Evolutionary conservation across 2,888 invertebrate species (phyloP).

Genomic region (Arenicola marina): DNA sequence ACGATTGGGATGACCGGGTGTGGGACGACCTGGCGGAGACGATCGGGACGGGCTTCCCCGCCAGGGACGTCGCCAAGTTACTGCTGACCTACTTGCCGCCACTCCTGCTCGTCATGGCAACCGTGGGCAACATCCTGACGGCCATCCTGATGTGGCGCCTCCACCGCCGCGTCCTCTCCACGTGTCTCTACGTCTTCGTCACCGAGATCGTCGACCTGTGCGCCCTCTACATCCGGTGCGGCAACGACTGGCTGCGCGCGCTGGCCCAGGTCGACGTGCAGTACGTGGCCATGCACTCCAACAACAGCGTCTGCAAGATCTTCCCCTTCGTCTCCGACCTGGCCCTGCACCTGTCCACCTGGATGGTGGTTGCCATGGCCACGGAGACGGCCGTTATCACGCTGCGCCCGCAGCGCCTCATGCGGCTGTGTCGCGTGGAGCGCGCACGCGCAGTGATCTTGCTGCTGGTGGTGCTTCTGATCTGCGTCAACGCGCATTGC

Average conservation of each 20-base stretch:
- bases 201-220: slow-evolving; percentile 45
- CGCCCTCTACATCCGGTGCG: slow-evolving; percentile 50
- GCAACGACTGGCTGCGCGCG: slow-evolving; percentile 47
- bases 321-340: slow-evolving; percentile 51
- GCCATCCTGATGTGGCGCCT: slow-evolving; percentile 40
- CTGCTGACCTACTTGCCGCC: slow-evolving; percentile 40
- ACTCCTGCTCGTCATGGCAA: slow-evolving; percentile 44
- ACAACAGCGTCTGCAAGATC: slow-evolving; percentile 54
- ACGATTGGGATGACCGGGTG: too few species aligned
- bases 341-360: slow-evolving; percentile 46
- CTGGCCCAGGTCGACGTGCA: slow-evolving; percentile 27
- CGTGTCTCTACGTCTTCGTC: slow-evolving; percentile 51
- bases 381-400: slow-evolving; percentile 50
- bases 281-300: slow-evolving; percentile 39
- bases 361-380: slow-evolving; percentile 51
- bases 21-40: neutral
- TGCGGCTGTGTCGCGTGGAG: slow-evolving; percentile 48
- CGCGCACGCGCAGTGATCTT: slow-evolving; percentile 51
- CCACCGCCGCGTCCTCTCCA: slow-evolving; percentile 50
- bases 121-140: slow-evolving; percentile 43
- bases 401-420: slow-evolving; percentile 42
- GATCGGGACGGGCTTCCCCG: neutral
- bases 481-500: slow-evolving; percentile 54
- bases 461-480: slow-evolving; percentile 49
- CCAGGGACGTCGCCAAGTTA: neutral